Percentiles rank a stretch among this genome's conserved stretches.
Conservation (phyloP, 2,113 vertebrate genomes). For the Calyptomena viridis region DNA sequence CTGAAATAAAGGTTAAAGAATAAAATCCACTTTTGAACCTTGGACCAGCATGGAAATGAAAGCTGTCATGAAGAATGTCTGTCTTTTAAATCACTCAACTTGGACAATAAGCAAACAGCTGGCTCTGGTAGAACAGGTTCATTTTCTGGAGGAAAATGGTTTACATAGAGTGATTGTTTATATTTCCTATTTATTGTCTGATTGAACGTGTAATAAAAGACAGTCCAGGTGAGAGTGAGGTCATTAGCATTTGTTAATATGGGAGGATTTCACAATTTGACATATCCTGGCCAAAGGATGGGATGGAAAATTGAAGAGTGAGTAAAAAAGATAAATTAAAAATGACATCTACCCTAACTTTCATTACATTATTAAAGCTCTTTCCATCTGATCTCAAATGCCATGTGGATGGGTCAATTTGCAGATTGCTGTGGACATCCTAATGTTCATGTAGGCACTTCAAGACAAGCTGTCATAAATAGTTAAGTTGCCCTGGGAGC, state of each 20-base stretch:
- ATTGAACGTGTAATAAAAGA: constrained; percentile 17
- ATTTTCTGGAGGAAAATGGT: constrained; percentile 10
- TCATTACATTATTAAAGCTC: constrained; percentile 50
- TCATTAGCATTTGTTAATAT: constrained; percentile 44
- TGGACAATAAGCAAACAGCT: constrained; percentile 24
- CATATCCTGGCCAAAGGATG: not conserved
- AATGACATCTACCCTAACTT: constrained; percentile 41
- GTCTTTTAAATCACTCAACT: constrained; percentile 18
- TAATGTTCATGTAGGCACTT: constrained; percentile 63
- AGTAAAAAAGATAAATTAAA: constrained; percentile 25
- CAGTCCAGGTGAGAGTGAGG: not conserved
- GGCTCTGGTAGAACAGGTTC: not conserved
- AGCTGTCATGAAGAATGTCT: not conserved
- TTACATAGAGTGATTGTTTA: not conserved
- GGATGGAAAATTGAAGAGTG: not conserved
- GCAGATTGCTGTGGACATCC: constrained; percentile 64
- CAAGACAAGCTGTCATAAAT: constrained; percentile 75
- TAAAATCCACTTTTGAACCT: constrained; percentile 7
- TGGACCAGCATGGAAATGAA: not conserved
- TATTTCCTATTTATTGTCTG: constrained; percentile 8
- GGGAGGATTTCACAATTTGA: constrained; percentile 19
- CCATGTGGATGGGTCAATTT: constrained; percentile 66
- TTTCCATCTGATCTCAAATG: constrained; percentile 52
- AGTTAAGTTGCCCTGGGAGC: constrained; percentile 72
- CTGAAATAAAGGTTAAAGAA: not conserved